These are phyloP conservation scores for Zootoca vivipara DNA, from an alignment of 2,113 vertebrate species.

Conservation along the genomic window DNA sequence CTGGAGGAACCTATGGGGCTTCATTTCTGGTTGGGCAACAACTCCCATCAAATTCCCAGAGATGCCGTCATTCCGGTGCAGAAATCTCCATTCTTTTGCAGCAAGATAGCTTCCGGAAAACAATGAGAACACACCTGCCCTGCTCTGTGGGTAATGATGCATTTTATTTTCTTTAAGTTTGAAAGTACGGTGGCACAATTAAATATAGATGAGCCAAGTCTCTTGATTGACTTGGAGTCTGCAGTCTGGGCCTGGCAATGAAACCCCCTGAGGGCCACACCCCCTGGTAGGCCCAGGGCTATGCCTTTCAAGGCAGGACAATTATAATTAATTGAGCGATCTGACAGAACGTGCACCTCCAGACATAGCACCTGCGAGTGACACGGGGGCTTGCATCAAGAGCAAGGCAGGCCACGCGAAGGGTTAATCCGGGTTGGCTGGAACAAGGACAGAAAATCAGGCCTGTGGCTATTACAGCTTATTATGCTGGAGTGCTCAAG, in stretches of 20 bases:
- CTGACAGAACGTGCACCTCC: conserved; percentile 65
- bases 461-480: conserved; percentile 68
- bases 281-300: conserved; percentile 60
- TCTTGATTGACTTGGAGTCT: conserved; percentile 67
- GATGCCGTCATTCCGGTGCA: not conserved
- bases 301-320: conserved; percentile 72
- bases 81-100: not conserved
- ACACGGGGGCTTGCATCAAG: conserved; percentile 45
- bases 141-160: conserved; percentile 40
- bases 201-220: conserved; percentile 72
- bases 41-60: too few species aligned
- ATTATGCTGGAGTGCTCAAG: conserved; percentile 14
- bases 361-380: conserved; percentile 51
- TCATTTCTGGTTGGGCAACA: not conserved
- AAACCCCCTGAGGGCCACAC: conserved; percentile 69
- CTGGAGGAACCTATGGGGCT: not conserved
- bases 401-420: conserved; percentile 63
- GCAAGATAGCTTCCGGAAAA: conserved; percentile 26
- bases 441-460: conserved; percentile 71
- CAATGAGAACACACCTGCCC: conserved; percentile 46
- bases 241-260: conserved; percentile 69
- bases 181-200: conserved; percentile 59
- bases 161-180: not conserved
- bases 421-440: conserved; percentile 68
- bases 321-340: conserved; percentile 77